A percentile compares a stretch with the other conserved stretches of the same genome.
Conservation (phyloP, 2,113 vertebrate species). For the Daphoenositta chrysoptera region DNA sequence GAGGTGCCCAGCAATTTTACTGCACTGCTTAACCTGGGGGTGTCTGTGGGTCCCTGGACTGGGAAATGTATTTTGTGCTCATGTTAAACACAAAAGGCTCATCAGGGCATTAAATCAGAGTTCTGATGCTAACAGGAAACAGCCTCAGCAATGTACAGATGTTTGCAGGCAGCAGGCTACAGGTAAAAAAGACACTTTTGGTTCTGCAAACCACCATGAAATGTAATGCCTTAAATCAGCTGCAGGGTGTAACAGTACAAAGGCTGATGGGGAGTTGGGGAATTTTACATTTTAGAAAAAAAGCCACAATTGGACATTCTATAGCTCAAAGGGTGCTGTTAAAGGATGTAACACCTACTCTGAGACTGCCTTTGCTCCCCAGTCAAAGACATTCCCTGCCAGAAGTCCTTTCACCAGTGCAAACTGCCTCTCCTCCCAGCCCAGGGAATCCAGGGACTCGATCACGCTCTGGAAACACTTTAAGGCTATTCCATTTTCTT, state of each 20-base stretch:
- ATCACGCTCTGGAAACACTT: slow-evolving; percentile 87
- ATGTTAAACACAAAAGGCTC: background rate
- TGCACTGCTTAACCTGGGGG: background rate
- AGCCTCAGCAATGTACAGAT: background rate
- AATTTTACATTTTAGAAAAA: background rate
- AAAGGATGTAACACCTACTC: slow-evolving; percentile 82
- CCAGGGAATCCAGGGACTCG: slow-evolving; percentile 82
- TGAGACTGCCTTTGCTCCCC: slow-evolving; percentile 96
- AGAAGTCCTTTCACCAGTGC: slow-evolving; percentile 91
- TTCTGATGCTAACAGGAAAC: background rate
- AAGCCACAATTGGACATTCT: background rate
- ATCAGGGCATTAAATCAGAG: background rate
- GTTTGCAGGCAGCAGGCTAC: background rate
- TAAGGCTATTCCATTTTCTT: slow-evolving; percentile 89
- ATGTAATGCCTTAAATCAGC: background rate
- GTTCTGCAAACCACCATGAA: background rate
- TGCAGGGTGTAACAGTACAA: background rate
- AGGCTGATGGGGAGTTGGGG: no score
- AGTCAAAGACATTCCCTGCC: slow-evolving; percentile 97
- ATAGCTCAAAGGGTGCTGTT: background rate
- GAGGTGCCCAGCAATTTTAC: background rate
- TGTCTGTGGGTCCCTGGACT: background rate
- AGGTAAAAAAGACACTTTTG: background rate
- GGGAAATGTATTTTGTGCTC: background rate
- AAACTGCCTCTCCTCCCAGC: slow-evolving; percentile 94